Evolutionary conservation across 2,888 invertebrate species (phyloP).

Genomic region (Lysandra bellargus): DNA sequence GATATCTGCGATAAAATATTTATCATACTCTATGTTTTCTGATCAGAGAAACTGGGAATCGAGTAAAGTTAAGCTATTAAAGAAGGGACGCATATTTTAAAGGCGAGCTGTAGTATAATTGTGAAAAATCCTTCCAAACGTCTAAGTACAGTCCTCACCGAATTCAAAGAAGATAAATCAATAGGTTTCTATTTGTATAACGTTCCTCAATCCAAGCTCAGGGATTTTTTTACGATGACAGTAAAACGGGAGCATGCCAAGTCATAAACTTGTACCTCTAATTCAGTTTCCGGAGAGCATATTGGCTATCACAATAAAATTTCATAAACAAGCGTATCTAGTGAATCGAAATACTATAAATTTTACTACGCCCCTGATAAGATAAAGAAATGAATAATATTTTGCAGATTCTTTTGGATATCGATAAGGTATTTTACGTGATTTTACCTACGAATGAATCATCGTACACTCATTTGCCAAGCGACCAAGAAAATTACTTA

Average conservation of each 20-base stretch:
- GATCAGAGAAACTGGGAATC: neutral
- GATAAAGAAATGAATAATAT: neutral
- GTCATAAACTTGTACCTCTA: conserved; percentile 36
- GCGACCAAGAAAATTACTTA: neutral
- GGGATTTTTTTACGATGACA: conserved; percentile 20
- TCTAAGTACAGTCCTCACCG: neutral
- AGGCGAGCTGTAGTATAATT: neutral
- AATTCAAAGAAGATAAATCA: conserved; percentile 6
- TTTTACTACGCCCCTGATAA: conserved; percentile 35
- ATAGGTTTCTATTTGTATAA: conserved; percentile 11
- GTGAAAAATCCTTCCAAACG: neutral
- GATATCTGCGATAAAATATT: neutral
- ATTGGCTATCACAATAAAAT: conserved; percentile 37
- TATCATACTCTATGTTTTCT: neutral
- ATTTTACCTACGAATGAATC: neutral
- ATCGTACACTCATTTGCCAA: neutral
- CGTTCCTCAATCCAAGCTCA: conserved; percentile 14
- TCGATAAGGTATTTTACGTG: neutral
- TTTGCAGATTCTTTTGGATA: neutral
- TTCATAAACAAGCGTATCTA: conserved; percentile 37
- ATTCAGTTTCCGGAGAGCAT: conserved; percentile 35
- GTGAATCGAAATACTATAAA: conserved; percentile 37
- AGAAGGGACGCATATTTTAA: neutral
- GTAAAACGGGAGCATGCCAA: conserved; percentile 25
- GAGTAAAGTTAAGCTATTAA: neutral